Evolutionary conservation across 2,797 vertebrate species (phyloP), one percentile per base, ranked within the genome.

Genomic region (Echeneis naucrates): DNA sequence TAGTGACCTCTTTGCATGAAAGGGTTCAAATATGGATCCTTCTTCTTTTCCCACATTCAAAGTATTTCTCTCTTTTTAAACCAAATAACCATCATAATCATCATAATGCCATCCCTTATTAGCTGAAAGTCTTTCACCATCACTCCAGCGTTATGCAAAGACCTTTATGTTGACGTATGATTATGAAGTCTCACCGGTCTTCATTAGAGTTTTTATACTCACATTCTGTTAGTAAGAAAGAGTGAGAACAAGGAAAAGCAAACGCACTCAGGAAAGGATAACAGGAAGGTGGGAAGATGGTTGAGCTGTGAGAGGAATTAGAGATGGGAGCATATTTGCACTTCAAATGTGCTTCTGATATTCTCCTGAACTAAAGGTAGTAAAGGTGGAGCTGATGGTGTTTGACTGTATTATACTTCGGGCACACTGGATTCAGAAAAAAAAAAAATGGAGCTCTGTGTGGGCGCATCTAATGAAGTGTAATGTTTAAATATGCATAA

Each of bases 151-250:
- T 72, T 44, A 82, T 82, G 80, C 76, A 85, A 40, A 11, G 81
- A 75, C 65, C 68, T 85, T 74, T 12, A 53, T 68, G 56, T 55
- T 82, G 75, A 78, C 37, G 32, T 45, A 56, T 9, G 21, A 66
- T 67, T 58, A 35, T 33, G 65, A 83, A 74, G 77, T 92, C 90
- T 93, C 90, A 62, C 72, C 76, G 84, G 92, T 91, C 85, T 86
- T 92, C 87, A 90, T 93, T 91, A 90, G 65, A 69, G 62, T 40
- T 75, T 69, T 62, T 69, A 72, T 58, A 83, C 72, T 55, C 65
- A 84, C 77, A 78, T 73, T 84, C 67, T 75, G 54, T 72, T 50
- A 53, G 50, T 71, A 52, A 65, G 19, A 44, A 44, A 16, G 32
- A 63, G n/a, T 54, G 26, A 63, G 57, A 17, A 66, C 52, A 78